Conservation (phyloP, 2,888 invertebrate genomes). For the Zaprionus bogoriensis region DNA sequence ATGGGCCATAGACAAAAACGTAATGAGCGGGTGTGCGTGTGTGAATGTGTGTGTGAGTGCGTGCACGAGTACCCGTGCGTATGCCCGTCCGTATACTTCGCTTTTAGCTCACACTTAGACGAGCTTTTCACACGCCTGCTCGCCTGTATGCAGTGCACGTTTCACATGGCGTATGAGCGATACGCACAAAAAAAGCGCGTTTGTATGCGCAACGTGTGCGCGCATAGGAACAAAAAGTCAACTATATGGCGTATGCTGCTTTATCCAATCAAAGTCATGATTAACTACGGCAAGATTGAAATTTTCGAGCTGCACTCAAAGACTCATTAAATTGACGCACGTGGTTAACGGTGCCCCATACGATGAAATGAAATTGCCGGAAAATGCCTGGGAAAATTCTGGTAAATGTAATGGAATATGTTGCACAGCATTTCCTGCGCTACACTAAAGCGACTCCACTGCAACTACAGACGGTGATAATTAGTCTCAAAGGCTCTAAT, state of each 20-base stretch:
- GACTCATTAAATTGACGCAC: background rate
- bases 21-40: constrained; percentile 22
- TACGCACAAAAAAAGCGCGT: constrained; percentile 8
- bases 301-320: constrained; percentile 3
- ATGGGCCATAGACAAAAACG: constrained; percentile 24
- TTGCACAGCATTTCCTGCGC: background rate
- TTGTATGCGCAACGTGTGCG: constrained; percentile 13
- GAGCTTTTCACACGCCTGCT: background rate
- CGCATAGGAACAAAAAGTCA: background rate
- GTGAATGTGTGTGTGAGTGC: background rate
- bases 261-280: constrained; percentile 12
- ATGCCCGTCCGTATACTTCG: background rate
- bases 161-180: constrained; percentile 57
- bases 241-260: constrained; percentile 6
- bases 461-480: constrained; percentile 2
- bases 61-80: too few species aligned
- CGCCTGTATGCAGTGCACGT: constrained; percentile 61
- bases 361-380: too few species aligned
- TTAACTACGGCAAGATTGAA: constrained; percentile 19
- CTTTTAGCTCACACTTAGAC: background rate
- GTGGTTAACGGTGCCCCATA: too few species aligned
- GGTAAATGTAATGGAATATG: background rate
- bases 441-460: background rate
- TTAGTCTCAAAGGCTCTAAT: constrained; percentile 8
- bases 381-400: too few species aligned